phyloP scores from a whole-genome alignment of 2,797 vertebrate genomes.

The Poecile montanus region DNA sequence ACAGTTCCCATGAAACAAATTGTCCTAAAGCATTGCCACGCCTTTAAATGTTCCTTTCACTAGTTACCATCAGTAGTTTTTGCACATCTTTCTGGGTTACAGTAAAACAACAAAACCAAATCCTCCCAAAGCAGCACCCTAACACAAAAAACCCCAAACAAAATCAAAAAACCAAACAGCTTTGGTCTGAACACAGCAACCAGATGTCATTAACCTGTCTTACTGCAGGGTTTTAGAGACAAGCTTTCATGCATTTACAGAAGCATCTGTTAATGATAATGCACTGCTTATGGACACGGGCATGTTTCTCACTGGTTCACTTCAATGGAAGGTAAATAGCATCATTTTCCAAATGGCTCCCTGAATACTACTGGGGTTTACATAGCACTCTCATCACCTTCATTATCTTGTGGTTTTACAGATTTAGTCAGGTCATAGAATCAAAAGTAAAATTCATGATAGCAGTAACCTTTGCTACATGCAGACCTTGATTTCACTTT shows the following conservation, averaged over 20 bases:
- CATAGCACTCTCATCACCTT: background rate
- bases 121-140: background rate
- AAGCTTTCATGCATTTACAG: background rate
- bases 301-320: background rate
- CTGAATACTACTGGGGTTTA: background rate
- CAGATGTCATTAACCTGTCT: background rate
- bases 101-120: background rate
- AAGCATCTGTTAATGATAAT: background rate
- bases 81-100: background rate
- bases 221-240: background rate
- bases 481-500: background rate
- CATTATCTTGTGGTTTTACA: background rate
- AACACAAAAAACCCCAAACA: background rate
- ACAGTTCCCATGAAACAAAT: background rate
- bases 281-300: background rate
- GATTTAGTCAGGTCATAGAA: background rate
- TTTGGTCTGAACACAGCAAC: constrained; percentile 14
- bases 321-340: background rate
- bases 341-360: background rate
- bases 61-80: background rate
- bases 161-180: background rate
- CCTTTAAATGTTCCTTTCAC: background rate
- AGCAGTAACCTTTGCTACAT: background rate
- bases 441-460: background rate
- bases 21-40: background rate